phyloP scores from a whole-genome alignment of 2,113 vertebrate genomes.

The Eretmochelys imbricata region DNA sequence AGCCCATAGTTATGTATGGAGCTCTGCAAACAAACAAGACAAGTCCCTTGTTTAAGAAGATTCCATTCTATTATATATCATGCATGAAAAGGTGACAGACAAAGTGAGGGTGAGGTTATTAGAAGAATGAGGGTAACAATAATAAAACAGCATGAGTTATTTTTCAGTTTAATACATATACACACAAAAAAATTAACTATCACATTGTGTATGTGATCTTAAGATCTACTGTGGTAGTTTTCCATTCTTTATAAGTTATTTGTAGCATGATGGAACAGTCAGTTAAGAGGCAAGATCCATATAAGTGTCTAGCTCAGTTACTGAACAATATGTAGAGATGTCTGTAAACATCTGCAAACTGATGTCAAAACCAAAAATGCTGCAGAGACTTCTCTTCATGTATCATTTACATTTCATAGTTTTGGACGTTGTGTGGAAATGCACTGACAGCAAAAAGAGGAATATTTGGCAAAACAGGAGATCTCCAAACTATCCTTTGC shows the following conservation, averaged over 20 bases:
- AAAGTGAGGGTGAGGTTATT: neutral
- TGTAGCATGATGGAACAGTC: neutral
- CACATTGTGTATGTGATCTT: neutral
- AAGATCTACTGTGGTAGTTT: neutral
- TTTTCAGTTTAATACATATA: neutral
- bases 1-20: neutral
- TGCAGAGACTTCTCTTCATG: neutral
- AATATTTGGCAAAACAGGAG: constrained; percentile 95
- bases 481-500: constrained; percentile 97
- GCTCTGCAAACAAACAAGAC: neutral
- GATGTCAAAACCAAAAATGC: neutral
- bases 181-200: neutral
- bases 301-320: neutral
- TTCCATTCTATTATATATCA: neutral
- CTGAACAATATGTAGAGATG: neutral
- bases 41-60: neutral
- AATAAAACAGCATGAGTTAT: neutral
- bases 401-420: constrained; percentile 77
- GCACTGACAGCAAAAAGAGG: constrained; percentile 94
- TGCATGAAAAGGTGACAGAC: neutral
- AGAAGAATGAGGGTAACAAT: neutral
- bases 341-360: neutral
- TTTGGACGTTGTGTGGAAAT: constrained; percentile 96
- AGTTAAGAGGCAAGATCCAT: neutral
- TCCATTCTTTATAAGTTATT: neutral